Base-by-base conservation (phyloP, 2,888 invertebrate genomes). In the Lysandra bellargus region DNA sequence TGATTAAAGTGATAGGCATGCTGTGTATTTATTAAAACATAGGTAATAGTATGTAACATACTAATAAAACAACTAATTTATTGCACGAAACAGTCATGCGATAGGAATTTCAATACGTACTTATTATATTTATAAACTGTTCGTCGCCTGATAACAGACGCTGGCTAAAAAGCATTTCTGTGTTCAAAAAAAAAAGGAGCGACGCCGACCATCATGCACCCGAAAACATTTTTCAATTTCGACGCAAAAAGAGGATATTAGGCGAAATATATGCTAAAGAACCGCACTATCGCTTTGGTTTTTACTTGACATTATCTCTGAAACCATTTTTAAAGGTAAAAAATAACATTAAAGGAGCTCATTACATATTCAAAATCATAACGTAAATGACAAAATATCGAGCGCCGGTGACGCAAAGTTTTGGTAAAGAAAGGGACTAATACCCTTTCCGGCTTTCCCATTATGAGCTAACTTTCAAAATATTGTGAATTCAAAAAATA, bases 151-250 rank as follows among this genome's bases (percentile, higher is more conserved):
- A 93, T 94, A 94, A 92, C 89, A 87, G 87, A 83, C 88, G 90
- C 88, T 90, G 87, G 88, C 88, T 92, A 93, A 93, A 94, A 90
- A 94, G 94, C 94, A 90, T 94, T 94, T 93, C 92, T 90, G 93
- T 94, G 94, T 94, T 90, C 86, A 87, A 87, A 88, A 87, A 86
- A 88, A 85, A 85, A 85, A 82, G 9, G 49, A 83, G 82, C 86
- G 82, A 82, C 85, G 86, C 83, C 78, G 85, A 86, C 88, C 88
- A 89, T 90, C 90, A 90, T 90, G 89, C 90, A 88, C 85, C 86
- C 88, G 88, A 87, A 86, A 89, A 92, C 90, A 90, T 92, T 91
- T 93, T 88, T 92, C 89, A 90, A 91, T 90, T 91, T 90, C 86
- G 87, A 85, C 83, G 82, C 85, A 87, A 85, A 85, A 85, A 85